phyloP scores from a whole-genome alignment of 1,140 invertebrate species.

The Drosophila willistoni region DNA sequence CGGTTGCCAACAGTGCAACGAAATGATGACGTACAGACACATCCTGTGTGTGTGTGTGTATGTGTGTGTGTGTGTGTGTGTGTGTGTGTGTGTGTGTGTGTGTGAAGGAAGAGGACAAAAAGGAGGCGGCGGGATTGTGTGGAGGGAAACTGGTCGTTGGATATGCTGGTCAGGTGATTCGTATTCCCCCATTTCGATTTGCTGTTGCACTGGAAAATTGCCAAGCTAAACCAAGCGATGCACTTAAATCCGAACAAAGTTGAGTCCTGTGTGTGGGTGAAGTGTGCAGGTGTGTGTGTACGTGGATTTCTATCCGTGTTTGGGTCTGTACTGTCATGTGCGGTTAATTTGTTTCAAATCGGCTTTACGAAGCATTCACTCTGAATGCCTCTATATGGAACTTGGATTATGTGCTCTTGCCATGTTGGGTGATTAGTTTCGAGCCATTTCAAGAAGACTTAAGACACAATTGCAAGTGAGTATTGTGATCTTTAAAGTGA shows the following conservation, averaged over 20 bases:
- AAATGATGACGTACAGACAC: conserved; percentile 6
- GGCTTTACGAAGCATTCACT: conserved; percentile 18
- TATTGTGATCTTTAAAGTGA: background rate
- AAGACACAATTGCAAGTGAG: background rate
- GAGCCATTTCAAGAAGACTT: background rate
- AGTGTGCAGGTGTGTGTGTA: background rate
- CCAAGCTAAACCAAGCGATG: conserved; percentile 18
- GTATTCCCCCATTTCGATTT: conserved; percentile 17
- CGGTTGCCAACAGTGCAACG: conserved; percentile 5
- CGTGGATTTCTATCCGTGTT: background rate
- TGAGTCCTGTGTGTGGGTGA: background rate
- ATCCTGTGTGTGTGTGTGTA: no score
- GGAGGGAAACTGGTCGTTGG: background rate
- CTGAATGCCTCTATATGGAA: conserved; percentile 3
- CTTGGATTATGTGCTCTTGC: background rate
- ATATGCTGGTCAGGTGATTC: conserved; percentile 18
- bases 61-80: background rate
- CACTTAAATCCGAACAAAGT: conserved; percentile 13
- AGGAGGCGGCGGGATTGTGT: background rate
- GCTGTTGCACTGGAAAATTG: conserved; percentile 21
- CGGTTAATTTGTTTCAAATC: conserved; percentile 25
- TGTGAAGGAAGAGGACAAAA: no score
- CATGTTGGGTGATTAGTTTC: conserved; percentile 2
- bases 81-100: background rate
- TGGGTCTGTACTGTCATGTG: conserved; percentile 9